Evolutionary conservation across 2,888 invertebrate genomes (phyloP).

Genomic region (Rhamnusium bicolor): DNA sequence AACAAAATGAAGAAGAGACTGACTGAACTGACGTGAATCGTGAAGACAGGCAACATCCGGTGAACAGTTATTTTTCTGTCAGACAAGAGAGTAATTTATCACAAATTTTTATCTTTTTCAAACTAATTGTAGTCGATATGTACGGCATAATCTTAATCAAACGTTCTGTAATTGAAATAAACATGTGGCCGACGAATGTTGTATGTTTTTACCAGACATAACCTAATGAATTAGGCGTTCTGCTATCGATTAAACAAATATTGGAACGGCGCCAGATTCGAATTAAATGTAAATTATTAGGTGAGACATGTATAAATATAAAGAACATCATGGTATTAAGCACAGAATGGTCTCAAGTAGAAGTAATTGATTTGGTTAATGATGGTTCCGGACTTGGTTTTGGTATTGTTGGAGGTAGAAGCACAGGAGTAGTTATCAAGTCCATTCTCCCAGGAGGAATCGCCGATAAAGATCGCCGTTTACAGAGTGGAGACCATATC

Average conservation of each 20-base stretch:
- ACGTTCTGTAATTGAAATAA: background rate
- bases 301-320: slow-evolving; percentile 28
- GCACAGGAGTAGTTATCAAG: slow-evolving; percentile 95
- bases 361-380: slow-evolving; percentile 93
- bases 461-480: slow-evolving; percentile 95
- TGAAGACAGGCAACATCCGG: background rate
- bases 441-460: slow-evolving; percentile 94
- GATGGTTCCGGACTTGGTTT: slow-evolving; percentile 95
- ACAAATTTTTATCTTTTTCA: background rate
- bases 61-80: background rate
- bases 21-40: too few species aligned
- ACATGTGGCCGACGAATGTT: slow-evolving; percentile 9
- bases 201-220: slow-evolving; percentile 20
- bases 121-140: background rate
- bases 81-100: background rate
- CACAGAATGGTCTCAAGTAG: slow-evolving; percentile 97
- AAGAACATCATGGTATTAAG: slow-evolving; percentile 75
- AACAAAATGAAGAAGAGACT: background rate
- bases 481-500: slow-evolving; percentile 98
- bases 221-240: slow-evolving; percentile 11
- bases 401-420: slow-evolving; percentile 93
- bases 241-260: slow-evolving; percentile 19
- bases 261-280: slow-evolving; percentile 31
- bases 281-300: slow-evolving; percentile 24
- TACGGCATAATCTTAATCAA: background rate